Conservation (phyloP, 2,888 invertebrate species). For the Abscondita cerata region DNA sequence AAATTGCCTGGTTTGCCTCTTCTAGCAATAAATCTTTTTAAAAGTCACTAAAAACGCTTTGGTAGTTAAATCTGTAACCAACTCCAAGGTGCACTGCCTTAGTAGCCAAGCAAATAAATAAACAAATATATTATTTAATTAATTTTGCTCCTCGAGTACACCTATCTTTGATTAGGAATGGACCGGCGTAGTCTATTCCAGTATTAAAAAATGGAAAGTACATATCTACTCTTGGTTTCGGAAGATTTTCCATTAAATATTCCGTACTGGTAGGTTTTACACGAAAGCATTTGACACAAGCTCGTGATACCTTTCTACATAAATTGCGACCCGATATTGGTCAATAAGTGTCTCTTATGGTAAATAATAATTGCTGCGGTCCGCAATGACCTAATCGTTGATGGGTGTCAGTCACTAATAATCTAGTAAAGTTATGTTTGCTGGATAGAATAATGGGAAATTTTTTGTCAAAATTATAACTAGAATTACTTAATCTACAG, state of each 20-base stretch:
- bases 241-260: constrained; percentile 35
- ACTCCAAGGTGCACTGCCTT: constrained; percentile 49
- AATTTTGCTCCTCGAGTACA: constrained; percentile 26
- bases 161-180: constrained; percentile 36
- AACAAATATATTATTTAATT: constrained; percentile 42
- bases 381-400: constrained; percentile 26
- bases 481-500: constrained; percentile 8
- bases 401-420: constrained; percentile 25
- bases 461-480: constrained; percentile 19
- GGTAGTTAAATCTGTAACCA: constrained; percentile 44
- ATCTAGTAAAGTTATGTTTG: constrained; percentile 17
- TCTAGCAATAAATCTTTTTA: constrained; percentile 45
- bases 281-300: neutral
- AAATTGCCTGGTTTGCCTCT: constrained; percentile 44
- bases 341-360: constrained; percentile 28
- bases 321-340: constrained; percentile 11
- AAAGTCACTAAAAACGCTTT: constrained; percentile 47
- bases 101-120: constrained; percentile 45
- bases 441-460: constrained; percentile 32
- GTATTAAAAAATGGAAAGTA: constrained; percentile 23
- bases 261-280: neutral
- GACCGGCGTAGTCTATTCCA: constrained; percentile 44
- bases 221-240: constrained; percentile 14
- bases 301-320: neutral
- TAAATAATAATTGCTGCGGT: constrained; percentile 30